phyloP scores from a whole-genome alignment of 2,797 vertebrate species.

The Masticophis lateralis region DNA sequence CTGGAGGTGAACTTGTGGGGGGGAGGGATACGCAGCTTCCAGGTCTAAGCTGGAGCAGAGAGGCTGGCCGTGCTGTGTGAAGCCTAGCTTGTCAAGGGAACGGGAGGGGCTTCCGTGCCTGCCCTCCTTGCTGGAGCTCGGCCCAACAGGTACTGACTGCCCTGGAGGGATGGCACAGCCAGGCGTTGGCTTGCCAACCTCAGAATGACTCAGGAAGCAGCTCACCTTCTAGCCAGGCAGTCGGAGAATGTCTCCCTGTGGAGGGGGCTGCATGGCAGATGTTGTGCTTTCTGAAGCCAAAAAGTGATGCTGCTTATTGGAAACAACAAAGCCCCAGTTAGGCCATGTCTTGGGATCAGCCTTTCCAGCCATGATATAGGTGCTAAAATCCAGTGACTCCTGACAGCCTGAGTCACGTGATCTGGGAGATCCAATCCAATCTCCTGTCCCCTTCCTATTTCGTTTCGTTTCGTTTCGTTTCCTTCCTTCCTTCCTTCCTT shows the following conservation, averaged over 20 bases:
- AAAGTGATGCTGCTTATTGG: not conserved
- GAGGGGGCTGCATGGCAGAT: not conserved
- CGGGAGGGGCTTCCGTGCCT: not conserved
- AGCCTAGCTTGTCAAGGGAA: not conserved
- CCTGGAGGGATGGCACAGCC: not conserved
- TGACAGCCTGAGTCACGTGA: not conserved
- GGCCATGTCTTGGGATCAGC: not conserved
- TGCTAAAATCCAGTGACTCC: not conserved
- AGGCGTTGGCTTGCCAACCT: not conserved
- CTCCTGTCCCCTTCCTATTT: not conserved
- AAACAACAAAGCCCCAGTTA: not conserved
- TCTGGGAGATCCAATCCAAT: not conserved
- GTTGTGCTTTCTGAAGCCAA: not conserved
- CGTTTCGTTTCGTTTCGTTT: no score
- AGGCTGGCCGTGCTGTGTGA: not conserved
- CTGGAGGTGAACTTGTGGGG: not conserved
- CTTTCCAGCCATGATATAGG: not conserved
- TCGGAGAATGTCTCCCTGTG: not conserved
- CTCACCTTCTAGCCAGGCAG: not conserved
- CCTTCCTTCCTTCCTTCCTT: not conserved
- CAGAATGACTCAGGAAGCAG: not conserved
- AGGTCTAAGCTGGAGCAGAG: not conserved
- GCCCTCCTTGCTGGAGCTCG: not conserved
- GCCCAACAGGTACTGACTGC: not conserved
- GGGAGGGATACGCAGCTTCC: not conserved